Evolutionary conservation across 2,888 invertebrate genomes (phyloP), one percentile per base, ranked within the genome.

Genomic region (Ceramica pisi): DNA sequence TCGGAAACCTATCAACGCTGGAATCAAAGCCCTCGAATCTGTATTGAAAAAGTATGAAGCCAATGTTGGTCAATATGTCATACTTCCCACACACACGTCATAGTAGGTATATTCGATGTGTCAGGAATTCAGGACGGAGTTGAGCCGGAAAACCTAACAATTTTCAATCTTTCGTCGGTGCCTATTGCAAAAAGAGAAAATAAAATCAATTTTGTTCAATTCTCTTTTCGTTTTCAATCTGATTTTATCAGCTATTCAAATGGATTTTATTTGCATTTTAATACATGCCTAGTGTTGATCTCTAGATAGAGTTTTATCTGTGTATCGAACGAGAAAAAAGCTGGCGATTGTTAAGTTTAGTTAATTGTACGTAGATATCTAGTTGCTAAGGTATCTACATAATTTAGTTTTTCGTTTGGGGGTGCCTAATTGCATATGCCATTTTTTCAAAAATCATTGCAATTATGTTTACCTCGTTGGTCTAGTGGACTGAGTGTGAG

Each of bases 191-290:
- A 61, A 61, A 57, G 60, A 61, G 23, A 70, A 70, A 76, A 57
- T 57, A 65, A 65, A 76, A 56, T 56, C 76, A 48, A 21, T 59
- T 57, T 65, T 56, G 12, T 61, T 31, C 77, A 56, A 31, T 70
- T 46, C 63, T 76, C 57, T 67, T 38, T 69, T 57, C 75, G 46
- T 57, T 70, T 76, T 57, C 70, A 76, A 76, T 62, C 23, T 60
- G 70, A 65, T 70, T 65, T 65, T 65, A 65, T 76, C 77, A 76
- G 70, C 65, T 53, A 70, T 70, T 60, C 64, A 70, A 76, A 76
- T 76, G 60, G 56, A 51, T 65, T 76, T 48, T 70, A 65, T 76
- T 76, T 76, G 70, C 77, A 76, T 76, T 76, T 76, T 76, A 76
- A 76, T 75, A 65, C 75, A 76, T 21, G 38, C 57, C 21, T 76